A percentile compares a stretch with the other conserved stretches of the same genome.
These are phyloP conservation scores for Archilochus colubris DNA, from an alignment of 2,113 vertebrate genomes.

Conservation along the genomic window DNA sequence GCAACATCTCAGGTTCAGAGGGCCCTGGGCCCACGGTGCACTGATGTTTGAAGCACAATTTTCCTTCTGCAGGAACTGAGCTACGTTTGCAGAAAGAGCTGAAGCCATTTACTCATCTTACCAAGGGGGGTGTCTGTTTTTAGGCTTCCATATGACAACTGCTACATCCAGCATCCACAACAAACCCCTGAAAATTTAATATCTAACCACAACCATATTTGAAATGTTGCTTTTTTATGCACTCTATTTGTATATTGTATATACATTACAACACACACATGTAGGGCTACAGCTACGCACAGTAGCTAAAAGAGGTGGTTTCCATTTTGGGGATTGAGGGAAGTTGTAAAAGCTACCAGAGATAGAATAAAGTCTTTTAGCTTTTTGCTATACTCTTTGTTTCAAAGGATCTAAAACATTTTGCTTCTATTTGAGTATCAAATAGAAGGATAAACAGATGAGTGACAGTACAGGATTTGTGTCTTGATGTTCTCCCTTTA, in stretches of 20 bases:
- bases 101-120: neutral
- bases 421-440: neutral
- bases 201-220: neutral
- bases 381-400: neutral
- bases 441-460: neutral
- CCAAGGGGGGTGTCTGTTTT: neutral
- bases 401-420: neutral
- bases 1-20: neutral
- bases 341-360: neutral
- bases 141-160: neutral
- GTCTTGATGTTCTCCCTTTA: neutral
- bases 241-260: neutral
- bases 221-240: neutral
- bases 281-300: neutral
- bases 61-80: neutral
- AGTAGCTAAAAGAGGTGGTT: neutral
- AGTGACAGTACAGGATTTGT: neutral
- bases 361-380: neutral
- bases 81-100: neutral
- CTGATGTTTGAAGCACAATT: neutral
- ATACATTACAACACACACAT: neutral
- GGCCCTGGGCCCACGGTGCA: neutral
- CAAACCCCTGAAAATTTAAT: neutral
- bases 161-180: neutral
- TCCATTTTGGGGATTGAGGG: neutral